A percentile compares a stretch with the other conserved stretches of the same genome.
Conservation (phyloP, 2,797 vertebrate species). For the Ateles fusciceps region DNA sequence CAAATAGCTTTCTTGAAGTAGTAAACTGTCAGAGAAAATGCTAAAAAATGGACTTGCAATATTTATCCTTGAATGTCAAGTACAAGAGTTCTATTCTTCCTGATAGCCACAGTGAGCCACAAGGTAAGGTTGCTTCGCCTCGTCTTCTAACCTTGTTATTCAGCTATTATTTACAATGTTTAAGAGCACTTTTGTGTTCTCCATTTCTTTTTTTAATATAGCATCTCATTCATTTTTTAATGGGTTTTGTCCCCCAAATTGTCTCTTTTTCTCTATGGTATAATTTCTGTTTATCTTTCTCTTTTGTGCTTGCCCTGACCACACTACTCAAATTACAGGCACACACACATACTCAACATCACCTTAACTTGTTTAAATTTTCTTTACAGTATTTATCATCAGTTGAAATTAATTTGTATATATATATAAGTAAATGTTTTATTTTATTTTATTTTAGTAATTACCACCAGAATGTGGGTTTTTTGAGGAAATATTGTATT, state of each 20-base stretch:
- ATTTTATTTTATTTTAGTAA: not conserved
- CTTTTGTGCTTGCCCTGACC: not conserved
- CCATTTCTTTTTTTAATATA: not conserved
- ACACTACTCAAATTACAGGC: not conserved
- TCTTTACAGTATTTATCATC: not conserved
- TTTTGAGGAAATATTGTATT: not conserved
- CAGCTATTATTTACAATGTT: not conserved
- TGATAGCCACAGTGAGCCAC: not conserved
- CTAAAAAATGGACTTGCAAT: not conserved
- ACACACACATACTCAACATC: no score
- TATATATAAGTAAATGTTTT: not conserved
- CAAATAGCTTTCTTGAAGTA: not conserved
- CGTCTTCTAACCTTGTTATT: not conserved
- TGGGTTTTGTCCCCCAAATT: not conserved
- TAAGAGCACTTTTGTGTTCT: not conserved
- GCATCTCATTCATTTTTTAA: not conserved
- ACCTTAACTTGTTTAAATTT: not conserved
- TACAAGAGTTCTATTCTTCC: not conserved
- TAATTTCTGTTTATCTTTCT: not conserved
- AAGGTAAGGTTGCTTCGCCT: not conserved
- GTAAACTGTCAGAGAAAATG: not conserved
- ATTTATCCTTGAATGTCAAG: not conserved
- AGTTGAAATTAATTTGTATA: not conserved
- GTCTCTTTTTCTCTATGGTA: not conserved
- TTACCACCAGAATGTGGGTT: not conserved